Conservation (phyloP, 2,888 invertebrate genomes). For the Morpho helenor region DNA sequence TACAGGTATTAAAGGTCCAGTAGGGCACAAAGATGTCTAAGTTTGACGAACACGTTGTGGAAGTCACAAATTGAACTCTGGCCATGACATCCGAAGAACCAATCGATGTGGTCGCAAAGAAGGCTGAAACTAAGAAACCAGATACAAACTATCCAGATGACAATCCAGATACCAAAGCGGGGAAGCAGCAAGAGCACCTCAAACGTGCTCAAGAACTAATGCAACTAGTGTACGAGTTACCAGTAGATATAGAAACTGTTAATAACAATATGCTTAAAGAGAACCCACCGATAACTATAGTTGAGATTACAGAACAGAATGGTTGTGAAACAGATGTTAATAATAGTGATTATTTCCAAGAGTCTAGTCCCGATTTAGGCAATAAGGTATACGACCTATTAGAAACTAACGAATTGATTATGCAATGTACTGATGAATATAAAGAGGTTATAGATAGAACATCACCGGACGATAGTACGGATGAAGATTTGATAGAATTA, state of each 20-base stretch:
- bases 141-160: conserved; percentile 52
- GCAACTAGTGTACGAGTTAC: conserved; percentile 71
- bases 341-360: conserved; percentile 52
- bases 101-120: conserved; percentile 60
- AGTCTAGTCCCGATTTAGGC: conserved; percentile 59
- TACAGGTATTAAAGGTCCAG: conserved; percentile 16
- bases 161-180: conserved; percentile 46
- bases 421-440: conserved; percentile 57
- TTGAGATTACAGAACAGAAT: conserved; percentile 70
- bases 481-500: conserved; percentile 63
- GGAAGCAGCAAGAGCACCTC: conserved; percentile 44
- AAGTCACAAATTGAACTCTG: conserved; percentile 29
- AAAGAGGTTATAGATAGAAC: conserved; percentile 63
- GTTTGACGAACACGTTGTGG: conserved; percentile 1
- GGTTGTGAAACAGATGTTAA: conserved; percentile 65
- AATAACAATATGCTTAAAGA: conserved; percentile 71
- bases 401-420: conserved; percentile 55
- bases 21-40: conserved; percentile 2
- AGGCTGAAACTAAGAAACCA: conserved; percentile 54
- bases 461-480: conserved; percentile 61
- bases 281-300: conserved; percentile 68
- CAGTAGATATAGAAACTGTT: conserved; percentile 53
- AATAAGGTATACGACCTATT: conserved; percentile 63
- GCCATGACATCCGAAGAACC: conserved; percentile 74
- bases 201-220: conserved; percentile 62